Base-by-base conservation (phyloP, 1,140 invertebrate genomes). In the Anoplophora glabripennis region DNA sequence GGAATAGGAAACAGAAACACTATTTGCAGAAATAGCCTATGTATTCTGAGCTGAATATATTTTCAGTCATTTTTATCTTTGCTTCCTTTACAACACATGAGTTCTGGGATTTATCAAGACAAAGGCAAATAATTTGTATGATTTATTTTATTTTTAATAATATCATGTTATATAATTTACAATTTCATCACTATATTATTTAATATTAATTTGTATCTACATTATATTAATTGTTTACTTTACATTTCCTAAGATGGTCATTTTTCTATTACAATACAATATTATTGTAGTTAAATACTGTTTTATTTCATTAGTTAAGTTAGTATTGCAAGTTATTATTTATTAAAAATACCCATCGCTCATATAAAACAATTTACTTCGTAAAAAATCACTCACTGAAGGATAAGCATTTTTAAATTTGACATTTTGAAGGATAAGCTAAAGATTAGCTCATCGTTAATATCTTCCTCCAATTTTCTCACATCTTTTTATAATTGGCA, bases 171-270 rank as follows among this genome's bases (percentile, higher is more conserved):
- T 59, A 59, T 65, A 62, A 48, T 59, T 63, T 65, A 65, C 59
- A 65, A 46, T 56, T 60, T 64, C 52, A 59, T 59, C 47, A 64
- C 53, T 60, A 64, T 28, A 11, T 54, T 48, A 41, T 33, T 53
- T 57, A 46, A 49, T 51, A 45, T 49, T 51, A 45, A 63, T 37
- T 59, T 53, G 41, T 63, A 63, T 59, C 59, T 61, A 61, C 59
- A 57, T 56, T 46, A 46, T 45, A 44, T 58, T 59, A 46, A 9
- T 28, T 28, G 40, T 51, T 38, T 55, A 47, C 37, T 52, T 64
- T 65, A 65, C 59, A 62, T 49, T 54, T 49, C 12, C 61, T 64
- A 66, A 53, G 59, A 62, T 66, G 64, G 64, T 66, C 64, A 63
- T 65, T 66, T 59, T 40, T 48, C 48, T 63, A 53, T 57, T 11